Evolutionary conservation across 2,113 vertebrate genomes (phyloP).

Genomic region (Oceanites oceanicus): DNA sequence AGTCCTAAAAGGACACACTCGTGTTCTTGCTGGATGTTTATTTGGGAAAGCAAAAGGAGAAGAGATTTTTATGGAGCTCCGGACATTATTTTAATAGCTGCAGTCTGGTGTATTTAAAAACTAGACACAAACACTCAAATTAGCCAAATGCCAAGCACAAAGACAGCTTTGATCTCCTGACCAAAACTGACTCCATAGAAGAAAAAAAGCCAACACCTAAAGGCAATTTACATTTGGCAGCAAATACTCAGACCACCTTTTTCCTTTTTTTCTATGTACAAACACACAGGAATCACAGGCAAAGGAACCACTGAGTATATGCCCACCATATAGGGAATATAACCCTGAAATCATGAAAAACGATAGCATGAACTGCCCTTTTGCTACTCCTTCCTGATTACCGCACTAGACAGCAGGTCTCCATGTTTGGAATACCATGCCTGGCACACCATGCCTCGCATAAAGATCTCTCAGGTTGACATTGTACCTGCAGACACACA

Average conservation of each 20-base stretch:
- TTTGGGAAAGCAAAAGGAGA: neutral
- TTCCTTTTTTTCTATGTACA: neutral
- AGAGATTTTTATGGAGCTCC: neutral
- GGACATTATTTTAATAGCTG: neutral
- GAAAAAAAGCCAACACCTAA: neutral
- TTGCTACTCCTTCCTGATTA: neutral
- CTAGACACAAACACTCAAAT: neutral
- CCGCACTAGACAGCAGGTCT: accelerated
- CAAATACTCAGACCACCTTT: neutral
- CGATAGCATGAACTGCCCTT: accelerated
- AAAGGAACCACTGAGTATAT: neutral
- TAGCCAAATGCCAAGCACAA: neutral
- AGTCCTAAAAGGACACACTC: neutral
- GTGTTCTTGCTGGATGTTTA: neutral
- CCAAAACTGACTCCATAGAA: neutral
- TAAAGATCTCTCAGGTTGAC: neutral
- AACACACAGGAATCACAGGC: accelerated
- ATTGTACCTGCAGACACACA: neutral
- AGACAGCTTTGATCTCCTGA: neutral
- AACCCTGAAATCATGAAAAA: neutral
- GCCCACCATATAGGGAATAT: neutral
- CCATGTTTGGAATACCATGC: neutral
- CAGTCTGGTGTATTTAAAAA: neutral
- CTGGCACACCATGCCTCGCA: neutral
- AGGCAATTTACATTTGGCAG: neutral